phyloP scores from a whole-genome alignment of 1,140 invertebrate species.

The Drosophila orena region DNA sequence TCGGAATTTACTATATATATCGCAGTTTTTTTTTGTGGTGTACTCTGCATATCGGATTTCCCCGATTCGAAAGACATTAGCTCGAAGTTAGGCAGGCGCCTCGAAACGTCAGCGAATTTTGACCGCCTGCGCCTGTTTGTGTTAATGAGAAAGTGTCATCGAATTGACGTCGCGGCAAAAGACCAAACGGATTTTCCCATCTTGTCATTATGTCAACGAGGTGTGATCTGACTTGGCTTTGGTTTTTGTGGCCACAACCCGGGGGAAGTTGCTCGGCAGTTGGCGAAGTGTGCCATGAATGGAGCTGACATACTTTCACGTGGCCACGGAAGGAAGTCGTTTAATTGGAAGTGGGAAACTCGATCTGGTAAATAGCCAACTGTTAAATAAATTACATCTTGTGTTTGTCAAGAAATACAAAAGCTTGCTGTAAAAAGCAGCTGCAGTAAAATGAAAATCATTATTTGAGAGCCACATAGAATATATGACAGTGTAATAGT shows the following conservation, averaged over 20 bases:
- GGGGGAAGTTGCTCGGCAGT: slow-evolving; percentile 13
- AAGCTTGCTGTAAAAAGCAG: too few species aligned
- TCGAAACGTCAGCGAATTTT: slow-evolving; percentile 42
- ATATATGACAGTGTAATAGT: too few species aligned
- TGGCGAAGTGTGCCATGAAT: slow-evolving; percentile 27
- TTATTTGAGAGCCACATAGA: too few species aligned
- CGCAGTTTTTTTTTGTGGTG: background rate
- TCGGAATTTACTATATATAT: too few species aligned
- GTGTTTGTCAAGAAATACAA: background rate
- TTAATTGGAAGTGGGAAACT: slow-evolving; percentile 32
- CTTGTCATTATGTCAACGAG: slow-evolving; percentile 64
- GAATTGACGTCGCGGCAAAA: slow-evolving; percentile 73
- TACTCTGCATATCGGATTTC: slow-evolving; percentile 51
- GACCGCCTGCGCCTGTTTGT: slow-evolving; percentile 34
- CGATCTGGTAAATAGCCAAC: slow-evolving; percentile 15
- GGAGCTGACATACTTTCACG: slow-evolving; percentile 53
- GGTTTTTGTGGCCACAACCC: slow-evolving; percentile 4
- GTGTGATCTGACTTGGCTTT: slow-evolving; percentile 38
- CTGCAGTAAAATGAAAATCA: too few species aligned
- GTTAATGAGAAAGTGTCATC: slow-evolving; percentile 81
- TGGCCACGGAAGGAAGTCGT: slow-evolving; percentile 16
- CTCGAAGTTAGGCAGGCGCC: slow-evolving; percentile 48
- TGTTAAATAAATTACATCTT: slow-evolving; percentile 17
- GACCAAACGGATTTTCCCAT: slow-evolving; percentile 65
- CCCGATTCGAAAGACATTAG: slow-evolving; percentile 58